Evolutionary conservation across 2,113 vertebrate species (phyloP), one percentile per base, ranked within the genome.

Genomic region (Accipiter virgatus): DNA sequence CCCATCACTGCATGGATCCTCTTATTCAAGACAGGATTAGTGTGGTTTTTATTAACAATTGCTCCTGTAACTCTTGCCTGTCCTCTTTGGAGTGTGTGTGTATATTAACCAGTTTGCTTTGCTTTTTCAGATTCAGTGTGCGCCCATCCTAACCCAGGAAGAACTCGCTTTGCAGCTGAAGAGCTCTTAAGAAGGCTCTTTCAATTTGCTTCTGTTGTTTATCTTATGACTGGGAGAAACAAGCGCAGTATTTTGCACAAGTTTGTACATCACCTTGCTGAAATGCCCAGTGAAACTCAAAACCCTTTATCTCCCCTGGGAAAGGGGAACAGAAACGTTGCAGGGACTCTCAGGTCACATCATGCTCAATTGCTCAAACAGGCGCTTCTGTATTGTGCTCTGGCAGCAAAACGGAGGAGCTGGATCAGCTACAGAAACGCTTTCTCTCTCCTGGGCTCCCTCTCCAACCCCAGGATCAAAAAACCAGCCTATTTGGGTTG

Each of bases 91-190:
- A 98, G 91, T 91, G 95, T 98, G 95, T 98, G 92, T 98, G 81
- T 97, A 78, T 98, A 98, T 99, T 99, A 99, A 99, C 99, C 98
- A 98, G 98, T 99, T 98, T 99, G 99, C 99, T 99, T 99, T 99
- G 99, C 99, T 99, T 98, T 98, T 99, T 98, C 99, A 99, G 99
- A 99, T 99, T 98, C 97, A 98, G 95, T 98, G 97, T 98, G 98
- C 97, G 98, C 98, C 96, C 98, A 98, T 98, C 98, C 97, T 98
- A 98, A 98, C 98, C 97, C 95, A 92, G 95, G 98, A 98, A 98
- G 98, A 98, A 98, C 97, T 98, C 55, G 96, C 98, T 98, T 97
- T 97, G 97, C 98, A 97, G 97, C 98, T 98, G 98, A 97, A 98
- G 96, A 98, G 96, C 98, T 98, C 96, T 98, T 97, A 98, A 94